These are phyloP conservation scores for Ptychobarbus kaznakovi DNA, from an alignment of 2,797 vertebrate genomes.

Conservation along the genomic window DNA sequence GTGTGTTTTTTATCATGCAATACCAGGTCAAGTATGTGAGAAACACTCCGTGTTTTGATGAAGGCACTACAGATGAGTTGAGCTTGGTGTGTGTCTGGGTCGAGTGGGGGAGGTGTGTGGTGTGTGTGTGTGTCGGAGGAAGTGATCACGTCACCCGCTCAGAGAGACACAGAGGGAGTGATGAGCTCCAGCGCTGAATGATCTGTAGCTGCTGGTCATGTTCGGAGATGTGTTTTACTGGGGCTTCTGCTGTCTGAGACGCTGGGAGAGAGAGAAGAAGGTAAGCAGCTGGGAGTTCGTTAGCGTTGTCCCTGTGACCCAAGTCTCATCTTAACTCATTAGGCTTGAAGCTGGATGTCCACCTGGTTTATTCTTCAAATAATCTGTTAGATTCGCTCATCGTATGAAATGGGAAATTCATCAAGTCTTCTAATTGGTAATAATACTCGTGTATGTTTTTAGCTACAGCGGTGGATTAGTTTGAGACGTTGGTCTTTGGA, in stretches of 20 bases:
- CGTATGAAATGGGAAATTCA: neutral
- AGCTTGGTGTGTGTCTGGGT: slow-evolving; percentile 10
- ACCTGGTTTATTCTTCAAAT: neutral
- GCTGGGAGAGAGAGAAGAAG: slow-evolving; percentile 82
- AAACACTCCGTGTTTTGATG: neutral
- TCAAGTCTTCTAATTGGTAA: neutral
- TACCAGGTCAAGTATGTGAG: neutral
- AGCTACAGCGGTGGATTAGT: neutral
- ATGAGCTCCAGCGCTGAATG: slow-evolving; percentile 53
- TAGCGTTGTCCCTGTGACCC: no score
- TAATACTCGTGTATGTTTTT: neutral
- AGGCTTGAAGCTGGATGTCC: neutral
- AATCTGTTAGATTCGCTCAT: neutral
- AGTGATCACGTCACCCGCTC: slow-evolving; percentile 58
- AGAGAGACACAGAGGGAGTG: slow-evolving; percentile 36
- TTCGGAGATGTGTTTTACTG: slow-evolving; percentile 80
- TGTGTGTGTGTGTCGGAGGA: slow-evolving; percentile 53
- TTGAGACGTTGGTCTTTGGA: neutral
- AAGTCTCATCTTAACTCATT: neutral
- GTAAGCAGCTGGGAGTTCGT: slow-evolving; percentile 65
- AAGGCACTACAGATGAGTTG: neutral
- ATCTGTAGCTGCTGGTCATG: slow-evolving; percentile 72
- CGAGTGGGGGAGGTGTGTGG: slow-evolving; percentile 42
- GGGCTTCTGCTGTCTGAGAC: slow-evolving; percentile 83
- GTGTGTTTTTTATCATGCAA: neutral